A percentile compares a stretch with the other conserved stretches of the same genome.
Conservation (phyloP, 2,797 vertebrate species). For the Hylomyscus alleni region DNA sequence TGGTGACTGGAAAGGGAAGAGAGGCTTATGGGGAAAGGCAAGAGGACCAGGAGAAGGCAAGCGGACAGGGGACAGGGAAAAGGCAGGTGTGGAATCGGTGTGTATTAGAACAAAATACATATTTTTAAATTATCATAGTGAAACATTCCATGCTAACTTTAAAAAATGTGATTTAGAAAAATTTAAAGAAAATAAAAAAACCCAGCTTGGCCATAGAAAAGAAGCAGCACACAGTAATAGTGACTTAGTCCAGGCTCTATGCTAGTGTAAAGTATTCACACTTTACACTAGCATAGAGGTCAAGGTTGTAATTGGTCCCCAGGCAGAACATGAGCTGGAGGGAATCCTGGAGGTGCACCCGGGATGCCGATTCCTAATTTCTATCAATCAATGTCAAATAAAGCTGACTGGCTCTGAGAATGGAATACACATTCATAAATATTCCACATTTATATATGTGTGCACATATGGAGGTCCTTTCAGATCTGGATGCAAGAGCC, state of each 20-base stretch:
- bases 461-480: background rate
- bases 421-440: too few relatives aligned
- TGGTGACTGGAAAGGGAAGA: background rate
- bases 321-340: background rate
- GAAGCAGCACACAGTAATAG: background rate
- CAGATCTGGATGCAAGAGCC: background rate
- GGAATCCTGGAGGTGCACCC: slow-evolving; percentile 37
- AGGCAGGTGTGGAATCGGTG: too few relatives aligned
- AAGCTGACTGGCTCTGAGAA: background rate
- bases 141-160: background rate
- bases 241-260: too few relatives aligned
- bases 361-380: background rate
- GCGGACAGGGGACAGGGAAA: background rate
- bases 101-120: background rate
- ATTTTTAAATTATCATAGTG: background rate
- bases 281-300: background rate
- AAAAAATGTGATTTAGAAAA: background rate
- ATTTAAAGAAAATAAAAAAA: background rate
- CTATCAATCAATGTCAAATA: background rate
- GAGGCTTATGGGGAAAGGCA: background rate
- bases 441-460: background rate
- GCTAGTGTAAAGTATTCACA: too few relatives aligned
- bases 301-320: background rate
- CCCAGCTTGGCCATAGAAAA: background rate
- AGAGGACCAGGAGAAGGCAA: background rate